Evolutionary conservation across 2,888 invertebrate genomes (phyloP), one percentile per base, ranked within the genome.

Genomic region (Euplexia lucipara): DNA sequence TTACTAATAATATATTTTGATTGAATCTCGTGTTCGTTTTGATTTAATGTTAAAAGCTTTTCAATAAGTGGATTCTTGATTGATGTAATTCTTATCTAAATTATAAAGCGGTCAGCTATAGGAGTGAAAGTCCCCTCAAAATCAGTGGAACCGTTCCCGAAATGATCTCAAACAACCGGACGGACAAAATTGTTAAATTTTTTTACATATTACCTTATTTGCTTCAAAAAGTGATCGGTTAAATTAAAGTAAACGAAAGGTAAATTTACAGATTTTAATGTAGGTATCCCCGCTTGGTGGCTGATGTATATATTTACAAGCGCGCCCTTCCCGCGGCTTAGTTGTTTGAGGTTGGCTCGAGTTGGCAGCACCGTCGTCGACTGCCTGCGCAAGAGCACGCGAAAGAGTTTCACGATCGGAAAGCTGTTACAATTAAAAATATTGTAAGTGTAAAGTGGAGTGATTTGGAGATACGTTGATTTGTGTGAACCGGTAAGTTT

Each of bases 251-350:
- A 8, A 62, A 41, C 14, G n/a, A 6, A 14, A 30, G 16, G 0
- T 14, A 41, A 2, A 10, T 63, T 69, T 70, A 51, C 57, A 48
- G 30, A 41, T 48, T 62, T 71, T 51, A 60, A n/a, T 45, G 53
- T 73, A 20, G 37, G 56, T 65, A 86, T 83, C 89, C 88, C 87
- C 90, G 86, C 84, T 87, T 83, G 61, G 67, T 68, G 75, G 63
- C 79, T 52, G n/a, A n/a, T n/a, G 71, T 88, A 87, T 89, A 89
- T 80, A 90, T 82, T 86, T 82, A 70, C 77, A 78, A 75, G 87
- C 78, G 71, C 82, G 85, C 87, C 88, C 86, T 87, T 89, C 85
- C 82, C 79, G 78, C 85, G 86, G 84, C 74, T 90, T 91, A 90
- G 91, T 92, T 75, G 75, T 45, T 65, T 85, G 72, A 66, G 66